Percentiles rank a stretch among this genome's conserved stretches.
These are phyloP conservation scores for Mesaphorura yosii DNA, from an alignment of 1,140 invertebrate species.

Conservation along the genomic window DNA sequence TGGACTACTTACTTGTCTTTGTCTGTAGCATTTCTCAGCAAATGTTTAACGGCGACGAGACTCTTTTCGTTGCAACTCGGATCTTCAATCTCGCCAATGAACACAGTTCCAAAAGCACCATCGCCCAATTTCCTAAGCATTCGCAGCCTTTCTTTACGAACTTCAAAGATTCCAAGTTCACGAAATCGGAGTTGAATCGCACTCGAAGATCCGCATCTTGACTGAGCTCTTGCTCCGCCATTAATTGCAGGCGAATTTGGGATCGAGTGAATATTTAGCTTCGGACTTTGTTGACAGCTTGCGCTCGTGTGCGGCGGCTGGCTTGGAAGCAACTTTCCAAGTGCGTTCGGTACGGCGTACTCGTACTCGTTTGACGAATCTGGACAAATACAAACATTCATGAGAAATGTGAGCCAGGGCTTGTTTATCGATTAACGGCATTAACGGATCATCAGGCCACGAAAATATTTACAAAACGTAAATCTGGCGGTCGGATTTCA, in stretches of 20 bases:
- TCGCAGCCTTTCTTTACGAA: slow-evolving; percentile 68
- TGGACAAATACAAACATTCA: no score
- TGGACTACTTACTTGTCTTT: slow-evolving; percentile 60
- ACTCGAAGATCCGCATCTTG: no score
- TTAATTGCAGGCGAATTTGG: slow-evolving; percentile 26
- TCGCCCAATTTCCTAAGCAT: slow-evolving; percentile 81
- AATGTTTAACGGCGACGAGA: slow-evolving; percentile 78
- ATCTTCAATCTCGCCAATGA: slow-evolving; percentile 25
- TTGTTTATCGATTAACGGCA: no score
- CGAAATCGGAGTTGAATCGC: slow-evolving; percentile 25
- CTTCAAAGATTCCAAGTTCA: slow-evolving; percentile 54
- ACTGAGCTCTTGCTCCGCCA: no score
- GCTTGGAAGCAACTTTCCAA: slow-evolving; percentile 27
- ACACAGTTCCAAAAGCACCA: slow-evolving; percentile 78
- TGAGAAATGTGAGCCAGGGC: no score
- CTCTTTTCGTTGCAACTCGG: slow-evolving; percentile 54
- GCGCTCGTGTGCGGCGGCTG: no score
- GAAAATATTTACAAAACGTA: no score
- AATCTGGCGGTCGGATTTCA: no score
- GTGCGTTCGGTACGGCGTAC: slow-evolving; percentile 30
- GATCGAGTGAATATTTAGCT: slow-evolving; percentile 27
- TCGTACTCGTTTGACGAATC: slow-evolving; percentile 30
- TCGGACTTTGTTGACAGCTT: no score
- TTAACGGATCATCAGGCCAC: no score
- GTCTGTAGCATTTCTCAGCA: slow-evolving; percentile 61